phyloP scores from a whole-genome alignment of 2,113 vertebrate species.

The Saimiri boliviensis region DNA sequence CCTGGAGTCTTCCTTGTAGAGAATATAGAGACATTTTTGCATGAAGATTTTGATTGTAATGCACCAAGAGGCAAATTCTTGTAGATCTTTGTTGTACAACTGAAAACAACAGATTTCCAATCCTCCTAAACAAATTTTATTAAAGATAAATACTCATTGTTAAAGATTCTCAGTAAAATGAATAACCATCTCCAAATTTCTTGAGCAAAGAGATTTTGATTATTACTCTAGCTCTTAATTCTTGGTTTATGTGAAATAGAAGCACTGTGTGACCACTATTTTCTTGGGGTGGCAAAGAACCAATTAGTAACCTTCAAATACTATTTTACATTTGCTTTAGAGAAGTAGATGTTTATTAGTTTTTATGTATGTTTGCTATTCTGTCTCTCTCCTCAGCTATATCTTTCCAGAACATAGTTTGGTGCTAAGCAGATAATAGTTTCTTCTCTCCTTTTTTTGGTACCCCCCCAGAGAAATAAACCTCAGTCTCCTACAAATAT shows the following conservation, averaged over 20 bases:
- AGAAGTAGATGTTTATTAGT: background rate
- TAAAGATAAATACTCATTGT: background rate
- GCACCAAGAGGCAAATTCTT: background rate
- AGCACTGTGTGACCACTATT: background rate
- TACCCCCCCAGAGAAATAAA: background rate
- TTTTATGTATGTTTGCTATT: conserved; percentile 3
- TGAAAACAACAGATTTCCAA: background rate
- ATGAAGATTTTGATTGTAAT: background rate
- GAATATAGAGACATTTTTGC: background rate
- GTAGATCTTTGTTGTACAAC: background rate
- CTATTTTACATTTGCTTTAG: background rate
- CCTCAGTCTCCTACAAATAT: too few species aligned
- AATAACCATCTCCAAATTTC: conserved; percentile 18
- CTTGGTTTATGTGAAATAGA: background rate
- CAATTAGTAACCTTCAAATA: background rate
- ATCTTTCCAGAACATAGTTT: background rate
- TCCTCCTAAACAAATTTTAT: background rate
- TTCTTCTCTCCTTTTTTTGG: background rate
- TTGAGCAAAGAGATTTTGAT: conserved; percentile 23
- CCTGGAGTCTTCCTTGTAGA: background rate
- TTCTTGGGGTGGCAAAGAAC: background rate
- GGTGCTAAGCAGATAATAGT: background rate
- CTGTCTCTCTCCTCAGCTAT: background rate
- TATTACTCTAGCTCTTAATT: background rate
- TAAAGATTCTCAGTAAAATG: conserved; percentile 19